Conservation (phyloP, 2,113 vertebrate species). For the Cyprinodon brontotheroides region DNA sequence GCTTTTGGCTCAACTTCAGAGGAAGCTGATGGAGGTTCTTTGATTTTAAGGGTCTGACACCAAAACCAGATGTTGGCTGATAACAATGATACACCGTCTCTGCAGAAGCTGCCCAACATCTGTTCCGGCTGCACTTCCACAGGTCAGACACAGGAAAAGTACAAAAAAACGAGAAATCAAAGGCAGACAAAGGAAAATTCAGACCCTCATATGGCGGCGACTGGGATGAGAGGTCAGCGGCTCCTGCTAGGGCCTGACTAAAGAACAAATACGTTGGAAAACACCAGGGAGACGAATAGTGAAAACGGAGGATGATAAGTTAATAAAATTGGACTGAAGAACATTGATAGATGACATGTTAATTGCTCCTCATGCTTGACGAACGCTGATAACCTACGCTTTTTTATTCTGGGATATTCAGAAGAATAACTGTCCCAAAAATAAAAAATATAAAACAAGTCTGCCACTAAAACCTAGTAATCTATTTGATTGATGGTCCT, state of each 20-base stretch:
- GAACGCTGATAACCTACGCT: no score
- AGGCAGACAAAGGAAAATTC: neutral
- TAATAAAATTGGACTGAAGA: constrained; percentile 14
- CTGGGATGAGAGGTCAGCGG: neutral
- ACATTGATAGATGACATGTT: neutral
- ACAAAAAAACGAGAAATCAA: neutral
- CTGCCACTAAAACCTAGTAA: no score
- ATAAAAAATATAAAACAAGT: no score
- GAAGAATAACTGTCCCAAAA: neutral
- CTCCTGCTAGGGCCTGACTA: neutral
- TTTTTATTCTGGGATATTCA: neutral
- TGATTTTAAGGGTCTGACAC: constrained; percentile 49
- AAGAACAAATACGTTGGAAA: neutral
- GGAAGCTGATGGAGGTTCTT: constrained; percentile 16
- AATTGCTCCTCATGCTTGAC: no score
- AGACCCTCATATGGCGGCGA: neutral
- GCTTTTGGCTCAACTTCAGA: constrained; percentile 45
- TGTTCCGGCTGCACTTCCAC: constrained; percentile 1
- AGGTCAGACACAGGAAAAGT: neutral
- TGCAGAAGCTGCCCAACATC: constrained; percentile 7
- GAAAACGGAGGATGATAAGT: constrained; percentile 55
- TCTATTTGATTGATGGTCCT: no score
- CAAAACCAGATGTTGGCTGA: constrained; percentile 53
- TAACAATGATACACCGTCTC: constrained; percentile 26
- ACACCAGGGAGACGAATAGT: neutral